phyloP scores from a whole-genome alignment of 2,113 vertebrate species.

The Perccottus glenii region DNA sequence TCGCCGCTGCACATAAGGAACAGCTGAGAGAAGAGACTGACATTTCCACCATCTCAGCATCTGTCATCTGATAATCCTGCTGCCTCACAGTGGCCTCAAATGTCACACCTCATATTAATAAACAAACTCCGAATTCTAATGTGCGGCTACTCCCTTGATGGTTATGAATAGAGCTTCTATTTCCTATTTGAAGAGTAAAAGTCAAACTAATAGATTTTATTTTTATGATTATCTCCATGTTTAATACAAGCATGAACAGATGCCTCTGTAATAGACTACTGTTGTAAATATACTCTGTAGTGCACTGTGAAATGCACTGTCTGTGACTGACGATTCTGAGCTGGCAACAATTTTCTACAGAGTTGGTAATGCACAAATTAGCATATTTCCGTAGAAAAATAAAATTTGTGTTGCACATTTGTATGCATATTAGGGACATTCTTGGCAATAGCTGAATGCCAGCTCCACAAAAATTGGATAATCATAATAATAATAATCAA shows the following conservation, averaged over 20 bases:
- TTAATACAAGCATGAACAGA: too few relatives aligned
- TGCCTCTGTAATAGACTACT: too few relatives aligned
- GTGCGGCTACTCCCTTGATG: not conserved
- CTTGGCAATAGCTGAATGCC: not conserved
- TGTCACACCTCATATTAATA: conserved; percentile 27
- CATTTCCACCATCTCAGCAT: conserved; percentile 53
- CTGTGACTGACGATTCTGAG: not conserved
- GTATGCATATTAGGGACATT: not conserved
- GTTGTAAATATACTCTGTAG: too few relatives aligned
- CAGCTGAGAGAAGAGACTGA: conserved; percentile 22
- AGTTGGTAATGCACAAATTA: not conserved
- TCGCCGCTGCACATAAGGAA: conserved; percentile 27
- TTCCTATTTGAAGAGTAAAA: not conserved
- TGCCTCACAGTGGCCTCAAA: conserved; percentile 23
- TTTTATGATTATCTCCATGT: too few relatives aligned
- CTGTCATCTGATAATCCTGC: conserved; percentile 39
- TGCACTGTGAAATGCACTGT: not conserved
- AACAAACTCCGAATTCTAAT: conserved; percentile 15
- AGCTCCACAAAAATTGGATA: not conserved
- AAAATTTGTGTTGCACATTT: conserved; percentile 1
- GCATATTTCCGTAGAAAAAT: not conserved
- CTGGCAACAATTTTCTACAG: not conserved
- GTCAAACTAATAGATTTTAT: too few relatives aligned
- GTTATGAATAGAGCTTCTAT: not conserved
- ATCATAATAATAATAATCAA: not conserved